Percentiles rank a stretch among this genome's conserved stretches.
These are phyloP conservation scores for Agonopterix subpropinquella DNA, from an alignment of 2,888 invertebrate species.

Conservation along the genomic window DNA sequence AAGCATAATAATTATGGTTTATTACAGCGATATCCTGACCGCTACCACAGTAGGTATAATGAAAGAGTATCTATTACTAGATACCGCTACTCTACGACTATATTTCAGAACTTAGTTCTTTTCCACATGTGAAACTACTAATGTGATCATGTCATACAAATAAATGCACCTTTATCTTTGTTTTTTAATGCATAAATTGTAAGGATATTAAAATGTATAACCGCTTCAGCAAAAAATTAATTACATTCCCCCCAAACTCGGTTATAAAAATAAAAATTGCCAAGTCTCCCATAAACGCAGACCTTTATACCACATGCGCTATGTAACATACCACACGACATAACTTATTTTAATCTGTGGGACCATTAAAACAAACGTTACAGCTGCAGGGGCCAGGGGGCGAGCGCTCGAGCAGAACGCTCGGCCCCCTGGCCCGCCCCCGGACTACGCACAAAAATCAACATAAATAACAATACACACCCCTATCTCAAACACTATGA, in stretches of 20 bases:
- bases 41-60: too few species aligned
- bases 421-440: slow-evolving; percentile 66
- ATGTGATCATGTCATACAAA: too few species aligned
- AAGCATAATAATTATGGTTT: too few species aligned
- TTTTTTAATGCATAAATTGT: too few species aligned
- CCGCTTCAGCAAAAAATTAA: too few species aligned
- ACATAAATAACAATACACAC: slow-evolving; percentile 75
- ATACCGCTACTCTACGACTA: too few species aligned
- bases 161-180: too few species aligned
- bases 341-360: slow-evolving; percentile 43
- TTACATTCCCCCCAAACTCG: neutral
- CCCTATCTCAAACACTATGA: slow-evolving; percentile 70
- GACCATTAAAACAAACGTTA: slow-evolving; percentile 68
- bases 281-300: slow-evolving; percentile 50
- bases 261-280: slow-evolving; percentile 26
- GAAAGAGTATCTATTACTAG: too few species aligned
- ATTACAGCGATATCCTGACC: too few species aligned
- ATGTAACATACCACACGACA: slow-evolving; percentile 48
- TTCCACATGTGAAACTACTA: too few species aligned
- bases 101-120: too few species aligned
- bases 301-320: slow-evolving; percentile 32
- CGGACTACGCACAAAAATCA: slow-evolving; percentile 66
- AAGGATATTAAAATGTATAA: too few species aligned
- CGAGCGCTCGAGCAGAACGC: slow-evolving; percentile 57
- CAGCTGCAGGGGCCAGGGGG: slow-evolving; percentile 50